A percentile compares a stretch with the other conserved stretches of the same genome.
Evolutionary conservation across 2,113 vertebrate genomes (phyloP).

Genomic region (Buteo buteo): DNA sequence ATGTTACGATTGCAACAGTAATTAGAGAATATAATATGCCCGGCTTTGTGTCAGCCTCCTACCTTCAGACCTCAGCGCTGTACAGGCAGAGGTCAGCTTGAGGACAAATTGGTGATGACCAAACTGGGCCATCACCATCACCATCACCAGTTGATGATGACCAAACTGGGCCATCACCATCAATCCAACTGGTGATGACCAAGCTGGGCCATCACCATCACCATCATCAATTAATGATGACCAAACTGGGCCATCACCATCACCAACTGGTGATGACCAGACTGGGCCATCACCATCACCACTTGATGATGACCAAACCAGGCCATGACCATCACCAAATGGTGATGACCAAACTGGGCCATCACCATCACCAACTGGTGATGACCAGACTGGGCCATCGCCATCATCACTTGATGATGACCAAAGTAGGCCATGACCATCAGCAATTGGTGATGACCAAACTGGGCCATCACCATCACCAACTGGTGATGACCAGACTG

Average conservation of each 20-base stretch:
- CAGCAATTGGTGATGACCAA: background rate
- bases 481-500: background rate
- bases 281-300: background rate
- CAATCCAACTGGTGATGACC: background rate
- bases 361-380: background rate
- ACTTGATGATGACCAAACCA: background rate
- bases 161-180: no score
- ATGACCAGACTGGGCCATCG: background rate
- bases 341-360: background rate
- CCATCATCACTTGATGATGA: background rate
- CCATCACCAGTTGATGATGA: no score
- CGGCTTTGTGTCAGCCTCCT: background rate
- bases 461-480: background rate
- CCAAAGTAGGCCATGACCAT: background rate
- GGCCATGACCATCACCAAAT: background rate
- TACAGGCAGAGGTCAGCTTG: slow-evolving; percentile 7
- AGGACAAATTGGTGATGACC: background rate
- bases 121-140: background rate
- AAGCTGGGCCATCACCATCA: no score
- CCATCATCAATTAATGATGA: background rate
- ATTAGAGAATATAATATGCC: slow-evolving; percentile 57
- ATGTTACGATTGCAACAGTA: slow-evolving; percentile 55
- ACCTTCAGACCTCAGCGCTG: background rate
- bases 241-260: background rate
- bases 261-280: fast-evolving